Evolutionary conservation across 2,888 invertebrate genomes (phyloP).

Genomic region (Hoplodrina blanda): DNA sequence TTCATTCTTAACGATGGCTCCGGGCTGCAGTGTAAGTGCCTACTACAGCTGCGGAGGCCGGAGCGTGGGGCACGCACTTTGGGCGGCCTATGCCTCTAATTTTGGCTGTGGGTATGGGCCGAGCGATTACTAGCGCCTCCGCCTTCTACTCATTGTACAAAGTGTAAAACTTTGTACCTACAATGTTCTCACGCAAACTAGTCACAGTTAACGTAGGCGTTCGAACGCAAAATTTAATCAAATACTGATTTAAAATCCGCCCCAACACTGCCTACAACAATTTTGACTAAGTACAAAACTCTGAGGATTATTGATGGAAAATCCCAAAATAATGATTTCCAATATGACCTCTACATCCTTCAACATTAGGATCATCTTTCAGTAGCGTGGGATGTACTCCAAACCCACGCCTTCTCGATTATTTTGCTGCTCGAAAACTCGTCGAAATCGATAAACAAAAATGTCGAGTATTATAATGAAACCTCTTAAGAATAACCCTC

Average conservation of each 20-base stretch:
- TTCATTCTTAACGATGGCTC: too few relatives aligned
- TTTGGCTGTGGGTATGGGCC: too few relatives aligned
- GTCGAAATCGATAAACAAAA: conserved; percentile 6
- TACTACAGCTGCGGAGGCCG: too few relatives aligned
- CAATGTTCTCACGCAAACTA: not conserved
- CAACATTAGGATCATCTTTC: not conserved
- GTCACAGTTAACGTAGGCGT: not conserved
- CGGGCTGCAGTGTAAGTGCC: too few relatives aligned
- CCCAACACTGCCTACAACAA: not conserved
- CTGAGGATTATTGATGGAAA: not conserved
- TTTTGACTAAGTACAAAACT: conserved; percentile 1
- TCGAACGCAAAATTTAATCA: not conserved
- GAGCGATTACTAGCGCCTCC: too few relatives aligned
- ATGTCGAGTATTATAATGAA: not conserved
- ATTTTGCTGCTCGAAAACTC: not conserved
- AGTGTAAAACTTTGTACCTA: too few relatives aligned
- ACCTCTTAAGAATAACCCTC: conserved; percentile 12
- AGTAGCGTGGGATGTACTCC: conserved; percentile 11
- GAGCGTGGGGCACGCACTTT: too few relatives aligned
- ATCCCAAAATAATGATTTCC: conserved; percentile 2
- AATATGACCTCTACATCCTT: not conserved
- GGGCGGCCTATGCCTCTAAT: too few relatives aligned
- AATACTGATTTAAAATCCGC: not conserved
- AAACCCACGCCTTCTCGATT: conserved; percentile 6
- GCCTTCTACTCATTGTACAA: too few relatives aligned